A percentile compares a stretch with the other conserved stretches of the same genome.
These are phyloP conservation scores for Eremophila alpestris DNA, from an alignment of 2,797 vertebrate genomes.

Conservation along the genomic window DNA sequence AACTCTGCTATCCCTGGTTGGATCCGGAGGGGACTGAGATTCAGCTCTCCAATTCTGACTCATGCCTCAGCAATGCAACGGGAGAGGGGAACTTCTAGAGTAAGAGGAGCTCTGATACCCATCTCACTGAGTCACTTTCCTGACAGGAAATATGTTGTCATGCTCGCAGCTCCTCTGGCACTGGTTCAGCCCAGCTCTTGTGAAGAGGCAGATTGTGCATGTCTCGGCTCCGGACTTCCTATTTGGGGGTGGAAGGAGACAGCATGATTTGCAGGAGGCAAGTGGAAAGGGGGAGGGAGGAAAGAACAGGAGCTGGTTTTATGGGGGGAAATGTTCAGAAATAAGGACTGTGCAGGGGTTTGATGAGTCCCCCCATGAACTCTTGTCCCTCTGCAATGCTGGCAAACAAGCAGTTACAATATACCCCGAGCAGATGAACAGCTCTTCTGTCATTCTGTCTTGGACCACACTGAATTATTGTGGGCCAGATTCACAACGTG, in stretches of 20 bases:
- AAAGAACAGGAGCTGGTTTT: conserved; percentile 32
- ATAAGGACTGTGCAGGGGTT: not conserved
- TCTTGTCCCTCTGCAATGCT: not conserved
- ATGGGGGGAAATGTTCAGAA: not conserved
- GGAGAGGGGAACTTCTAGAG: conserved; percentile 62
- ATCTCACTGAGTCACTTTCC: conserved; percentile 71
- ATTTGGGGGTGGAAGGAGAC: conserved; percentile 66
- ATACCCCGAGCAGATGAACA: not conserved
- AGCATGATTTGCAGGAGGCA: conserved; percentile 60
- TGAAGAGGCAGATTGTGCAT: conserved; percentile 80
- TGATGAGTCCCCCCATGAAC: not conserved
- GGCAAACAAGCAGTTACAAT: not conserved
- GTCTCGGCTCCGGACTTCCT: conserved; percentile 68
- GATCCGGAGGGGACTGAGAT: not conserved
- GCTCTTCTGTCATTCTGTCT: not conserved
- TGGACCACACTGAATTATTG: not conserved
- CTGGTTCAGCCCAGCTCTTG: conserved; percentile 63
- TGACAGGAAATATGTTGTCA: conserved; percentile 79
- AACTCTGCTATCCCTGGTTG: not conserved
- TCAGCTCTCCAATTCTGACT: conserved; percentile 63
- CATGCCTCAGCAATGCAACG: conserved; percentile 49
- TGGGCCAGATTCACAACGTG: not conserved
- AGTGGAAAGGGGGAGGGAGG: conserved; percentile 61
- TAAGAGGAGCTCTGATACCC: conserved; percentile 69
- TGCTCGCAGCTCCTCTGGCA: conserved; percentile 71